Conservation (phyloP, 2,797 vertebrate species). For the Sebastes ruberrimus region DNA sequence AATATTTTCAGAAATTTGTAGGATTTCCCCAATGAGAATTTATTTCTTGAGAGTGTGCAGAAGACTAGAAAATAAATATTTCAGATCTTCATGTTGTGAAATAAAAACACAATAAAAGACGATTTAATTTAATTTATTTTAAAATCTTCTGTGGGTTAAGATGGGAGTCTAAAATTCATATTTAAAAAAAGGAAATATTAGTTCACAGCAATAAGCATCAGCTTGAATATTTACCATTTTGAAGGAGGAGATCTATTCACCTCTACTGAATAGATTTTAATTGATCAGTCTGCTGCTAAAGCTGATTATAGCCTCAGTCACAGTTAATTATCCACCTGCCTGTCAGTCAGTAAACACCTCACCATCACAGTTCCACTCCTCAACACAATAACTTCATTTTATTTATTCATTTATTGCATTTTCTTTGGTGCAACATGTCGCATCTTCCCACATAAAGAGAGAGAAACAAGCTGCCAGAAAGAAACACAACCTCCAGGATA, state of each 20-base stretch:
- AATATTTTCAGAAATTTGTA: background rate
- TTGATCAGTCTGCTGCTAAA: constrained; percentile 33
- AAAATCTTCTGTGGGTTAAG: background rate
- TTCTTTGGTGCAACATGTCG: constrained; percentile 9
- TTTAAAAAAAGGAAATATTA: background rate
- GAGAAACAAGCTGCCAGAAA: background rate
- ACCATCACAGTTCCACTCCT: background rate
- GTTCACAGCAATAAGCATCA: background rate
- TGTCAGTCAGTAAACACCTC: background rate
- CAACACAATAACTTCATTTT: too few species aligned
- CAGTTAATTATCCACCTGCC: background rate
- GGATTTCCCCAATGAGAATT: background rate
- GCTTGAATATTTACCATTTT: background rate
- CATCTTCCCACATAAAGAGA: background rate
- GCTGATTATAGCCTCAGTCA: constrained; percentile 46
- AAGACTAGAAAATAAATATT: background rate
- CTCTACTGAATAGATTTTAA: background rate
- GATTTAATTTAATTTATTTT: background rate
- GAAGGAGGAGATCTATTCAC: background rate
- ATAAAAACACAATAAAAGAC: background rate
- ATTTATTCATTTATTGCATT: background rate
- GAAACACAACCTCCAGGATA: background rate
- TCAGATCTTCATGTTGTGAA: background rate
- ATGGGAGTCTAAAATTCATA: too few species aligned
- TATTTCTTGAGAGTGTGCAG: too few species aligned